These are phyloP conservation scores for Apamea monoglypha DNA, from an alignment of 2,888 invertebrate species.

Conservation along the genomic window DNA sequence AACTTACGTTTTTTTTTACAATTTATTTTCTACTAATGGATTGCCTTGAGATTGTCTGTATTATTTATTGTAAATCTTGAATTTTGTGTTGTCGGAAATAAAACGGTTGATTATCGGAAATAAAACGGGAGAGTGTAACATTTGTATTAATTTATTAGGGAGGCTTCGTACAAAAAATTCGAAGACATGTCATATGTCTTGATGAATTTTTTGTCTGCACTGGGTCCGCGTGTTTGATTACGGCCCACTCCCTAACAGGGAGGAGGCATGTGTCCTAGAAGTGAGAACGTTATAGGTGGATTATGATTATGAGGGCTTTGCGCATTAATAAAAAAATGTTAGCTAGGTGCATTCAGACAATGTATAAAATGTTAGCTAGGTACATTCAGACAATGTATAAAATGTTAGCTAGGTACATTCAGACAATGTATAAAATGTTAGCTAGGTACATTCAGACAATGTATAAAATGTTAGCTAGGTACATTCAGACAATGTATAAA, in stretches of 20 bases:
- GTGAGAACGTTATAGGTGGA: too few relatives aligned
- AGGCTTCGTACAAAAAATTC: background rate
- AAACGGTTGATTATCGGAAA: background rate
- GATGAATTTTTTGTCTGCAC: too few relatives aligned
- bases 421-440: too few relatives aligned
- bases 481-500: too few relatives aligned
- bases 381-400: too few relatives aligned
- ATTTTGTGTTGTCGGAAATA: background rate
- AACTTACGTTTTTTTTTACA: slow-evolving; percentile 69
- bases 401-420: too few relatives aligned
- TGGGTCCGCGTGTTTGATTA: too few relatives aligned
- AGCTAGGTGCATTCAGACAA: background rate
- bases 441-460: too few relatives aligned
- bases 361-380: too few relatives aligned
- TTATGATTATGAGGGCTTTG: background rate
- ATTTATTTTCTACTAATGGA: slow-evolving; percentile 62
- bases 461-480: too few relatives aligned
- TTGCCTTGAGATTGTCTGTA: slow-evolving; percentile 45
- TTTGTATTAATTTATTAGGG: background rate
- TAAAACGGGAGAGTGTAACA: background rate
- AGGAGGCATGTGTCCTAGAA: too few relatives aligned
- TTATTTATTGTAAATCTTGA: slow-evolving; percentile 32
- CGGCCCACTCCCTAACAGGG: too few relatives aligned
- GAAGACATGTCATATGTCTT: background rate
- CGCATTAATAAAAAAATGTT: background rate